A percentile compares a stretch with the other conserved stretches of the same genome.
Evolutionary conservation across 2,113 vertebrate genomes (phyloP).

Genomic region (Hippocampus zosterae): DNA sequence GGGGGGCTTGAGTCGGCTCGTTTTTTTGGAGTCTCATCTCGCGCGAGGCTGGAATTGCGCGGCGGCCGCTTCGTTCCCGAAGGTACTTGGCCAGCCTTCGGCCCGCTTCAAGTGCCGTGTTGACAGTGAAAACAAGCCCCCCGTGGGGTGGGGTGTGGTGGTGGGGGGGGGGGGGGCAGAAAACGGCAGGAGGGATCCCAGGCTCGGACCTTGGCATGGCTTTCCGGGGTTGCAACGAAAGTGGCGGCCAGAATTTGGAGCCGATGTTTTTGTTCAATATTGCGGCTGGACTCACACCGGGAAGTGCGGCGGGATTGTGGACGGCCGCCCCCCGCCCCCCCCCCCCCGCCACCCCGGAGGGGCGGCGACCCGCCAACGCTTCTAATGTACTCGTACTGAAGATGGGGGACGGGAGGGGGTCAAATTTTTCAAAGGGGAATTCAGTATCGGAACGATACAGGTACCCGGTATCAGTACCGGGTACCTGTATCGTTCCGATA

Average conservation of each 20-base stretch:
- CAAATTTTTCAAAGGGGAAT: background rate
- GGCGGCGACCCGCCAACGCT: background rate
- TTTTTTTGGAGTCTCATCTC: too few species aligned
- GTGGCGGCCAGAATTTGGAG: conserved; percentile 33
- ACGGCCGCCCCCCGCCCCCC: too few species aligned
- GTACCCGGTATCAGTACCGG: too few species aligned
- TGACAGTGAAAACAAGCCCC: conserved; percentile 70
- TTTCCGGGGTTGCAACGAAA: conserved; percentile 13
- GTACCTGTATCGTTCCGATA: too few species aligned
- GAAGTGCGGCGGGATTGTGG: conserved; percentile 14
- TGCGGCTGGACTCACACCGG: conserved; percentile 34
- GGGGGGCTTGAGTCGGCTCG: too few species aligned
- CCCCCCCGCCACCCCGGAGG: background rate
- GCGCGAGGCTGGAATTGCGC: background rate
- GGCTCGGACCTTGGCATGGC: conserved; percentile 56
- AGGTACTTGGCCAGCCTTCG: conserved; percentile 61
- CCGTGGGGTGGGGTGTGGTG: too few species aligned
- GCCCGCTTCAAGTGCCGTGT: conserved; percentile 69
- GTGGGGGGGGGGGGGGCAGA: conserved; percentile 38
- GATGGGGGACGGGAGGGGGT: background rate
- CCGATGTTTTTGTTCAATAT: conserved; percentile 39
- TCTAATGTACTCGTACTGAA: background rate
- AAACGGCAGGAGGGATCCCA: conserved; percentile 52
- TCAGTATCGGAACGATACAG: too few species aligned
- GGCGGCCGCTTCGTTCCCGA: conserved; percentile 63